Evolutionary conservation across 1,140 invertebrate species (phyloP).

Genomic region (Drepana arcuata): DNA sequence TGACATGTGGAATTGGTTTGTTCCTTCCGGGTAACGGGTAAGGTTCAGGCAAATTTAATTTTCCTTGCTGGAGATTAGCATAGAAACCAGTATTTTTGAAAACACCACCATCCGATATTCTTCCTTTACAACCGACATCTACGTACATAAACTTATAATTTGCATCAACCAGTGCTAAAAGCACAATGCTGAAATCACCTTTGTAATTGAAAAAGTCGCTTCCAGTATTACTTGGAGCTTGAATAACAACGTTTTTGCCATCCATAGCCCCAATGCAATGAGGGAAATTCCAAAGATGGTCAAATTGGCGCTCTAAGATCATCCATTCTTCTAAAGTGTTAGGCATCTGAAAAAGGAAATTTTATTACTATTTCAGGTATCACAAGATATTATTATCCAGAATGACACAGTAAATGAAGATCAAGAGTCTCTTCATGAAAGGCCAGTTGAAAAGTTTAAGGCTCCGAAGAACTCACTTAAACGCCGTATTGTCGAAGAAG

Average conservation of each 20-base stretch:
- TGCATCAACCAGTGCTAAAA: constrained; percentile 2
- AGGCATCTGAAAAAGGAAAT: constrained; percentile 8
- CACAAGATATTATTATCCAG: constrained; percentile 2
- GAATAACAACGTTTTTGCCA: neutral
- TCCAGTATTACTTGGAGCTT: constrained; percentile 5
- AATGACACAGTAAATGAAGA: constrained; percentile 11
- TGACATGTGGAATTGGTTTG: constrained; percentile 4
- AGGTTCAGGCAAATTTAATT: constrained; percentile 1
- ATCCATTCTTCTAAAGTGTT: constrained; percentile 6
- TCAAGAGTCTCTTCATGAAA: constrained; percentile 13
- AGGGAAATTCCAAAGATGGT: neutral
- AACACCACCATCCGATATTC: neutral
- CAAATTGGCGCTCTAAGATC: constrained; percentile 1
- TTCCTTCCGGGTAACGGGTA: constrained; percentile 2
- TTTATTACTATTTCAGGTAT: constrained; percentile 5
- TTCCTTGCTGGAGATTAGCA: constrained; percentile 1
- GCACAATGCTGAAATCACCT: constrained; percentile 3
- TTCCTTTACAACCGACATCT: neutral
- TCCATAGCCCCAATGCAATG: neutral
- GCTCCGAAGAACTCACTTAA: constrained; percentile 8
- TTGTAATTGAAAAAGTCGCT: constrained; percentile 2
- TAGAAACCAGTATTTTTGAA: neutral
- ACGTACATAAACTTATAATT: too few relatives aligned
- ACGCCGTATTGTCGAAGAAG: constrained; percentile 9
- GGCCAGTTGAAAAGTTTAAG: constrained; percentile 12